phyloP scores from a whole-genome alignment of 92 coral and sea anemone species.

The Nematostella vectensis region DNA sequence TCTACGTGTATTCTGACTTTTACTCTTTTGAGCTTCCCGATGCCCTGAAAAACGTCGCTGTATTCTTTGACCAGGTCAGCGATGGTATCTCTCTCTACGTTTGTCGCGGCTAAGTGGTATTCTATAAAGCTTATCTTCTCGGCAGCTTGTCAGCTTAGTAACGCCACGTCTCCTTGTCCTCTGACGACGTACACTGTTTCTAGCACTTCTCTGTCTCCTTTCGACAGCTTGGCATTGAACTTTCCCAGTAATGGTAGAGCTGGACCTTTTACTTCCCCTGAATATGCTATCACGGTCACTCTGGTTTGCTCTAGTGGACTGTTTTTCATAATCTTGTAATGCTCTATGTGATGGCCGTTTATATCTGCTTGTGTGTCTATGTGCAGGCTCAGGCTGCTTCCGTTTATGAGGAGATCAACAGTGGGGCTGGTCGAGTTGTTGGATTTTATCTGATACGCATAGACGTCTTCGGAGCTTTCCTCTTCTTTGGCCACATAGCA shows the following conservation, averaged over 20 bases:
- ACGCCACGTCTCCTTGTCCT: constrained; percentile 16
- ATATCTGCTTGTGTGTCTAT: constrained; percentile 36
- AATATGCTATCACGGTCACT: constrained; percentile 8
- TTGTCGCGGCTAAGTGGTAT: constrained; percentile 11
- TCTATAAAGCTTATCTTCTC: constrained; percentile 23
- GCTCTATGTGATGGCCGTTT: too few relatives aligned
- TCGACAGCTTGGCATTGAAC: constrained; percentile 8
- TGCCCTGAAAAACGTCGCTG: constrained; percentile 13
- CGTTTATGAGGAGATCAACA: constrained; percentile 12
- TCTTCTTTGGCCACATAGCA: not conserved
- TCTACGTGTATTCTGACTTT: constrained; percentile 29
- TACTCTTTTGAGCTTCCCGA: constrained; percentile 31
- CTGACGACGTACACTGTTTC: constrained; percentile 15
- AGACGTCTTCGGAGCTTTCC: constrained; percentile 5
- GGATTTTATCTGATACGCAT: constrained; percentile 15
- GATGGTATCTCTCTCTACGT: constrained; percentile 11
- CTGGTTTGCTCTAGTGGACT: constrained; percentile 13
- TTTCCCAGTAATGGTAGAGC: constrained; percentile 12
- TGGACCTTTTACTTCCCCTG: constrained; percentile 24
- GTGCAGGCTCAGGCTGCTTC: constrained; percentile 22
- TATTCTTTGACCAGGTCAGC: constrained; percentile 21
- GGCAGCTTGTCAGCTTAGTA: constrained; percentile 19
- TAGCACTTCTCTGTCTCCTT: not conserved
- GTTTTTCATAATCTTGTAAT: constrained; percentile 7
- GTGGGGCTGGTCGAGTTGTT: constrained; percentile 6